These are phyloP conservation scores for Crocuta crocuta DNA, from an alignment of 2,113 vertebrate species.

Conservation along the genomic window DNA sequence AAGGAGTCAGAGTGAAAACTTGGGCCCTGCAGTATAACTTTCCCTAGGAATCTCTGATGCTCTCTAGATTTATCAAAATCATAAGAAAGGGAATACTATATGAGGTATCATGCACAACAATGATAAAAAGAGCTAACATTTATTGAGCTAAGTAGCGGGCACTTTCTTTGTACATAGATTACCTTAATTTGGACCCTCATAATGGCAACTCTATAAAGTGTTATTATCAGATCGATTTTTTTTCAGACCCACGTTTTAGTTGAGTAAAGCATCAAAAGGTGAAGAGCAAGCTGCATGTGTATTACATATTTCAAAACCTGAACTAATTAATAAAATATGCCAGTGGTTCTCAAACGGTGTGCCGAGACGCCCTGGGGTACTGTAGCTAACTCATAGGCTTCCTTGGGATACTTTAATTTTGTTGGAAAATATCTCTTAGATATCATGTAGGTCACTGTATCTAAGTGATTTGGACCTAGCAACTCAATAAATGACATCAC, in stretches of 20 bases:
- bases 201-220: neutral
- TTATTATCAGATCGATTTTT: neutral
- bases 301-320: neutral
- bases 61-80: neutral
- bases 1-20: neutral
- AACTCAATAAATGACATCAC: neutral
- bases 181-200: neutral
- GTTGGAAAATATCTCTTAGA: neutral
- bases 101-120: neutral
- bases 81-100: neutral
- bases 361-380: neutral
- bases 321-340: neutral
- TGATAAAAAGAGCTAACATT: neutral
- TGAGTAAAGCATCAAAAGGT: neutral
- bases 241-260: neutral
- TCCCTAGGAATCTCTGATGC: neutral
- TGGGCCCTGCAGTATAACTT: neutral
- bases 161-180: neutral
- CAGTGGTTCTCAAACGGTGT: neutral
- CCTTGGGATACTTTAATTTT: neutral
- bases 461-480: neutral
- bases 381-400: neutral
- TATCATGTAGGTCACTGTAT: neutral
- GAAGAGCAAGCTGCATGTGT: neutral
- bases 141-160: neutral